Conservation (phyloP, 2,888 invertebrate genomes). For the Synergus umbraculus region DNA sequence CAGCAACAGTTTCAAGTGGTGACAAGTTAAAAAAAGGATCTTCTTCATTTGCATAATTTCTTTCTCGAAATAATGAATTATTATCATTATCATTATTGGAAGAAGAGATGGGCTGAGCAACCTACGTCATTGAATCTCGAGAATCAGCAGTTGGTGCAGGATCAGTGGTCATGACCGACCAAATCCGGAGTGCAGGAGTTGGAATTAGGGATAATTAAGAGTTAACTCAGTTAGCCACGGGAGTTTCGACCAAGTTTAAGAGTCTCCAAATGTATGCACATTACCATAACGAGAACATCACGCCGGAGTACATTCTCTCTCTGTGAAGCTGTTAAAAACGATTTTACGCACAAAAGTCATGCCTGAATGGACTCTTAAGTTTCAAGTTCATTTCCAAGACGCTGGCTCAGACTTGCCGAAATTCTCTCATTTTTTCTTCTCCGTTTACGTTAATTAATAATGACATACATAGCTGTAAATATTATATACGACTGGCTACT, state of each 20-base stretch:
- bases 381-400: slow-evolving; percentile 7
- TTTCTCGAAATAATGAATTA: neutral
- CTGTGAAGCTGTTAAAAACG: slow-evolving; percentile 23
- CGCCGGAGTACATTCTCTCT: neutral
- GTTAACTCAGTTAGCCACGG: slow-evolving; percentile 21
- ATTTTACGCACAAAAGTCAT: slow-evolving; percentile 21
- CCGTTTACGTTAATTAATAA: neutral
- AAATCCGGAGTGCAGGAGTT: slow-evolving; percentile 6
- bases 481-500: neutral
- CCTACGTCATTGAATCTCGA: neutral
- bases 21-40: neutral
- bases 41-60: neutral
- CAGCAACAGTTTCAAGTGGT: too few species aligned
- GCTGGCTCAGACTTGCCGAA: neutral
- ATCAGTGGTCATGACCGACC: slow-evolving; percentile 10
- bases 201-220: slow-evolving; percentile 20
- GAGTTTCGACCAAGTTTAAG: slow-evolving; percentile 20
- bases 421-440: neutral
- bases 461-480: too few species aligned
- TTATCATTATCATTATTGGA: neutral
- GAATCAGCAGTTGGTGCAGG: neutral
- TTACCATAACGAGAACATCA: slow-evolving; percentile 23
- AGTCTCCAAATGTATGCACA: slow-evolving; percentile 28
- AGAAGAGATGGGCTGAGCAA: neutral
- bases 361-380: neutral